These are phyloP conservation scores for Azemiops feae DNA, from an alignment of 2,113 vertebrate genomes.

Conservation along the genomic window DNA sequence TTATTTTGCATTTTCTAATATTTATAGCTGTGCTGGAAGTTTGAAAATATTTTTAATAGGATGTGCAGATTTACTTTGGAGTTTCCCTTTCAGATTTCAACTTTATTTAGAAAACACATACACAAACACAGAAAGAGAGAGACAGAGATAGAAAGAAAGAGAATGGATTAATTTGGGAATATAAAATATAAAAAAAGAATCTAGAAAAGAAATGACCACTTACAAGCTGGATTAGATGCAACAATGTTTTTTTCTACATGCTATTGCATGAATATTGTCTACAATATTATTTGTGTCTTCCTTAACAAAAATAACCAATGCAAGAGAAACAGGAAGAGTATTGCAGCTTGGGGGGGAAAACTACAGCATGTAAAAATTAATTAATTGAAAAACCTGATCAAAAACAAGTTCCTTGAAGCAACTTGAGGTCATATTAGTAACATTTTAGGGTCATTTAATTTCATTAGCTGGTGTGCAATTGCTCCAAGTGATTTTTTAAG, in stretches of 20 bases:
- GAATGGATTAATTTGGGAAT: not conserved
- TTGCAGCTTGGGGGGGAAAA: not conserved
- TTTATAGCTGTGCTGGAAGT: not conserved
- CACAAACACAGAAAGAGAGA: not conserved
- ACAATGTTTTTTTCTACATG: not conserved
- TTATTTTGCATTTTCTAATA: not conserved
- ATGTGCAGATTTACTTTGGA: not conserved
- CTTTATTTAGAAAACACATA: not conserved
- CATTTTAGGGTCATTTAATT: constrained; percentile 72
- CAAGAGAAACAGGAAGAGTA: not conserved
- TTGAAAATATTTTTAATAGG: not conserved
- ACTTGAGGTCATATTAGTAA: constrained; percentile 61
- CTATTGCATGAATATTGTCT: not conserved
- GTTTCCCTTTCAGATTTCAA: not conserved
- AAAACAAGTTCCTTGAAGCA: constrained; percentile 46
- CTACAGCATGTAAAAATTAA: constrained; percentile 31
- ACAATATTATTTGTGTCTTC: constrained; percentile 14
- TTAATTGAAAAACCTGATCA: constrained; percentile 39
- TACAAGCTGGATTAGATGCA: not conserved
- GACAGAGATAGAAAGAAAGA: not conserved
- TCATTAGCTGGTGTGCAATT: constrained; percentile 64
- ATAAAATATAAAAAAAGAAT: not conserved
- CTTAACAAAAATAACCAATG: constrained; percentile 25
- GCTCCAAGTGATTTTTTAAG: constrained; percentile 72
- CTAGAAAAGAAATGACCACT: not conserved